These are phyloP conservation scores for Phalacrocorax brasilianus DNA, from an alignment of 2,113 vertebrate genomes.

Conservation along the genomic window DNA sequence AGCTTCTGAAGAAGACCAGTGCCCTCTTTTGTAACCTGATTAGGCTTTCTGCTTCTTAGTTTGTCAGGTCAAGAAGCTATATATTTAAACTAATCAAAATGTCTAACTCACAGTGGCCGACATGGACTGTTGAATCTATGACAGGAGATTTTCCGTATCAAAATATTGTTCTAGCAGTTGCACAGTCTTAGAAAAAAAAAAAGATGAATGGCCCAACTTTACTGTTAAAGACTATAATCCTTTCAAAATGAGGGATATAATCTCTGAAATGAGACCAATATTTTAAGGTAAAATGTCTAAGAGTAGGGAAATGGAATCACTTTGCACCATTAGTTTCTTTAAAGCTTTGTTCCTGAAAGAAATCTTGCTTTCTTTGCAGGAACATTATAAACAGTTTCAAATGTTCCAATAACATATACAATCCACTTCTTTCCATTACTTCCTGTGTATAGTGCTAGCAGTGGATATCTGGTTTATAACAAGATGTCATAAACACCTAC, in stretches of 20 bases:
- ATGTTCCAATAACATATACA: background rate
- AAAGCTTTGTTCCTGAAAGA: background rate
- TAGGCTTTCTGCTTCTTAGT: background rate
- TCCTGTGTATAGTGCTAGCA: background rate
- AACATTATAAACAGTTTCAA: background rate
- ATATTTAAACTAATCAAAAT: background rate
- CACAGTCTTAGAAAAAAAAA: background rate
- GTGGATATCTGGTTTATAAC: background rate
- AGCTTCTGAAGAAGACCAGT: background rate
- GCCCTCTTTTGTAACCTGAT: background rate
- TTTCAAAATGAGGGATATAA: background rate
- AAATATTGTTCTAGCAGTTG: background rate
- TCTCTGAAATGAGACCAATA: background rate
- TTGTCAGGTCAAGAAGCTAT: background rate
- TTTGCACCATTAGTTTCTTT: background rate
- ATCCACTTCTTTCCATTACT: background rate
- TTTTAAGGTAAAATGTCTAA: background rate
- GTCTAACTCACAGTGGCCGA: background rate
- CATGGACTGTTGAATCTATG: accelerated
- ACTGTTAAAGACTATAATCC: background rate
- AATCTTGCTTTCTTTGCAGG: background rate
- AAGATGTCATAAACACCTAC: background rate
- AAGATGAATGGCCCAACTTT: background rate
- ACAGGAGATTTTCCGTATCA: background rate
- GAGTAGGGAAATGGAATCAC: background rate